These are phyloP conservation scores for Plebejus anna DNA, from an alignment of 2,888 invertebrate species.

Conservation along the genomic window DNA sequence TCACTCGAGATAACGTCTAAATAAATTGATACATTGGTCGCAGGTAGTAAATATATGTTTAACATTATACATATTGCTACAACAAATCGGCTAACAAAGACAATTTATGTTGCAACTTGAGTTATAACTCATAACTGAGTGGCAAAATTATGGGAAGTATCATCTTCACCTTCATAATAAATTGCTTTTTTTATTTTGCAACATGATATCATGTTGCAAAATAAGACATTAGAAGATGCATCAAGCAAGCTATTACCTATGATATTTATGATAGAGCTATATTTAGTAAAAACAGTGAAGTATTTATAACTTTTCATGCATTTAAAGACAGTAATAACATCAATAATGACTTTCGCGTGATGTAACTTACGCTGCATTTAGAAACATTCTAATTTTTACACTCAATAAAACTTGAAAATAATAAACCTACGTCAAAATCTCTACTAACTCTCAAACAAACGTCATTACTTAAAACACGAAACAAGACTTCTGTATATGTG, in stretches of 20 bases:
- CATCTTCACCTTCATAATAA: neutral
- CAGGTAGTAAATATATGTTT: conserved; percentile 9
- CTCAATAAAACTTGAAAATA: too few species aligned
- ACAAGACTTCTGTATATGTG: neutral
- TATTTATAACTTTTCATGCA: too few species aligned
- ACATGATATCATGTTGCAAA: neutral
- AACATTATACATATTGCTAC: neutral
- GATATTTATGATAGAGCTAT: neutral
- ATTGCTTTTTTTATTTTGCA: too few species aligned
- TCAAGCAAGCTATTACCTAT: neutral
- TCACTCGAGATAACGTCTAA: conserved; percentile 6
- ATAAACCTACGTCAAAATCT: too few species aligned
- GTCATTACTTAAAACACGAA: too few species aligned
- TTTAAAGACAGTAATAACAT: neutral
- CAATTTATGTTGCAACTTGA: neutral
- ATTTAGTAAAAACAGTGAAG: neutral
- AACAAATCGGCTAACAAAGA: neutral
- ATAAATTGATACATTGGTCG: neutral
- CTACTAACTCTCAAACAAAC: too few species aligned
- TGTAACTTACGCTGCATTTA: too few species aligned
- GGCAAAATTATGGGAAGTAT: neutral
- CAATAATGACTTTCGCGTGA: neutral
- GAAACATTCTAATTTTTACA: too few species aligned
- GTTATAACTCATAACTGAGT: neutral
- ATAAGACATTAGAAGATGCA: conserved; percentile 10